Base-by-base conservation (phyloP, 2,888 invertebrate genomes). In the Cacoxenus indagator region DNA sequence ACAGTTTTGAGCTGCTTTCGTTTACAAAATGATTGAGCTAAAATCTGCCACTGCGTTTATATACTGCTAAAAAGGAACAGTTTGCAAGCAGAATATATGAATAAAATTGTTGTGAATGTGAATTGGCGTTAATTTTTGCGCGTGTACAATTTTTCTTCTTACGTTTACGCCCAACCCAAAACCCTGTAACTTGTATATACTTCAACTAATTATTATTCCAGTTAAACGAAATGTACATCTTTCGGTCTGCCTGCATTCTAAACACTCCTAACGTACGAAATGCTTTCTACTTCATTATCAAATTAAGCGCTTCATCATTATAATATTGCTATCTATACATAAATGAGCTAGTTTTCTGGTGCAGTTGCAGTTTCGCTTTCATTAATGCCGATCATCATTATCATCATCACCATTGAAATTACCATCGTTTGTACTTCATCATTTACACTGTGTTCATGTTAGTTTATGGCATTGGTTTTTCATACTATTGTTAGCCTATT, bases 391-490 rank as follows among this genome's bases (percentile, higher is more conserved):
- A 37, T 37, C 37, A 37, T 37, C 1, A 1, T 4, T 14, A 37
- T 37, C 14, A 37, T 37, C 1, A 1, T 4, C 37, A 37, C 14
- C 14, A 37, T 37, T 37, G 37, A 37, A 37, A 37, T 37, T 5
- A 4, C 14, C 37, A 37, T 55, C 55, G 29, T 55, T 55, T 55
- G 14, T 22, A 55, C 8, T n/a, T 27, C 29, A 14, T 55, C 55
- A 55, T 26, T 14, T 8, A 55, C 26, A 65, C 45, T 73, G 54
- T 75, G 68, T 73, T 72, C 62, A 73, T 75, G 76, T 72, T 67
- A 68, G 65, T 67, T 73, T 74, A 66, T 73, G 73, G 57, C 67
- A 43, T 72, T 72, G 67, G 67, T 55, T 65, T 67, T 68, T 43
- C 45, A 11, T 64, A 17, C 4, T 24, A 45, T 46, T 37, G 22